These are phyloP conservation scores for Corythornis leucogaster DNA, from an alignment of 2,797 vertebrate genomes.

Conservation along the genomic window DNA sequence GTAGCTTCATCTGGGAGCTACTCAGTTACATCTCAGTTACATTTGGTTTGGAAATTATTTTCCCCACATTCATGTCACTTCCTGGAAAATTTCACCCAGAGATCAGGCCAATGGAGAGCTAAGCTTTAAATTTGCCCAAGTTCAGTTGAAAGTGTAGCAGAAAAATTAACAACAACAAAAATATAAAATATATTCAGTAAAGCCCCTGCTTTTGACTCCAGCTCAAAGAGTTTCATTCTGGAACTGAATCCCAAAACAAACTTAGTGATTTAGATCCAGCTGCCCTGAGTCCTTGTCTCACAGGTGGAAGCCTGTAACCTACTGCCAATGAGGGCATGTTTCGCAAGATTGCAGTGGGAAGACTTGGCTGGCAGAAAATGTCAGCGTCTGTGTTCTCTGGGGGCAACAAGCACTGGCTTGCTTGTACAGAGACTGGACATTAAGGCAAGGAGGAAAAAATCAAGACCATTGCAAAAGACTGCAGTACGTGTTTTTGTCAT, in stretches of 20 bases:
- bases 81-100: background rate
- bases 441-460: background rate
- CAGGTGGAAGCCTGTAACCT: conserved; percentile 26
- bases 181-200: background rate
- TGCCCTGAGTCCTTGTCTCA: background rate
- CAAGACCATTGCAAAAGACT: background rate
- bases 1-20: background rate
- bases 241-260: conserved; percentile 45
- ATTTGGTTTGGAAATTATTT: background rate
- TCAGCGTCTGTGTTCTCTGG: background rate
- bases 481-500: background rate
- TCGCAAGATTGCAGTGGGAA: background rate
- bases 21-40: background rate
- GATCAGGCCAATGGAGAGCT: background rate
- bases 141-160: background rate
- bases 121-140: background rate
- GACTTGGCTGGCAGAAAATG: conserved; percentile 18
- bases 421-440: background rate
- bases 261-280: conserved; percentile 20
- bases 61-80: background rate
- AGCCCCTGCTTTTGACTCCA: background rate
- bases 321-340: conserved; percentile 24
- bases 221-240: conserved; percentile 11
- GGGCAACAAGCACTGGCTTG: background rate
- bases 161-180: background rate